Conservation (phyloP, 2,113 vertebrate species). For the Actenoides hombroni region DNA sequence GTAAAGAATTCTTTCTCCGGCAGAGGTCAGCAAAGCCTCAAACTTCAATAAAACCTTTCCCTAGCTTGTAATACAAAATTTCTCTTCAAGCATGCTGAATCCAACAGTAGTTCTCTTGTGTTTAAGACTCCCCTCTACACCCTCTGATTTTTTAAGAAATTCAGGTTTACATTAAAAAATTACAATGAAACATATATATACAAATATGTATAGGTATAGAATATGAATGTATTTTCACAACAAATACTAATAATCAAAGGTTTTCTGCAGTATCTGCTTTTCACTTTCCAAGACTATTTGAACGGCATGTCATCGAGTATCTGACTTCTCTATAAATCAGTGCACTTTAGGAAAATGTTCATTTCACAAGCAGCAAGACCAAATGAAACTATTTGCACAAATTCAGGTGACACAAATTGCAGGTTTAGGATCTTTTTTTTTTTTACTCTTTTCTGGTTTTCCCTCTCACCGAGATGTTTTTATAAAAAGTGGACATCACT, state of each 20-base stretch:
- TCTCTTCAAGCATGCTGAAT: neutral
- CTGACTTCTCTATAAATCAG: neutral
- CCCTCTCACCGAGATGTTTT: neutral
- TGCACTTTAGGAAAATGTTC: neutral
- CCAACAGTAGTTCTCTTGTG: neutral
- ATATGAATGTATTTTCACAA: neutral
- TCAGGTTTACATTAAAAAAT: neutral
- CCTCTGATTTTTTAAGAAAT: neutral
- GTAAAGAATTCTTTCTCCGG: neutral
- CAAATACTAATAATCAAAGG: neutral
- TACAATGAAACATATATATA: neutral
- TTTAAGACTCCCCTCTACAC: neutral
- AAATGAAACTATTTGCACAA: neutral
- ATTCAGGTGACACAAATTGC: neutral
- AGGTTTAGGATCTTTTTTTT: neutral
- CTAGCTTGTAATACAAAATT: neutral
- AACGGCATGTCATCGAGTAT: neutral
- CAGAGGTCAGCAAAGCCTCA: conserved; percentile 28
- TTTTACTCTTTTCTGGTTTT: neutral
- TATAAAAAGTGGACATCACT: neutral
- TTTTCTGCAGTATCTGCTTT: neutral
- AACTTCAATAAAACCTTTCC: neutral
- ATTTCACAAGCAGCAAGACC: neutral
- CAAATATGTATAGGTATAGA: neutral
- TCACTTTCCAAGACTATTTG: neutral